Evolutionary conservation across 2,797 vertebrate genomes (phyloP).

Genomic region (Coracias cyanogaster): DNA sequence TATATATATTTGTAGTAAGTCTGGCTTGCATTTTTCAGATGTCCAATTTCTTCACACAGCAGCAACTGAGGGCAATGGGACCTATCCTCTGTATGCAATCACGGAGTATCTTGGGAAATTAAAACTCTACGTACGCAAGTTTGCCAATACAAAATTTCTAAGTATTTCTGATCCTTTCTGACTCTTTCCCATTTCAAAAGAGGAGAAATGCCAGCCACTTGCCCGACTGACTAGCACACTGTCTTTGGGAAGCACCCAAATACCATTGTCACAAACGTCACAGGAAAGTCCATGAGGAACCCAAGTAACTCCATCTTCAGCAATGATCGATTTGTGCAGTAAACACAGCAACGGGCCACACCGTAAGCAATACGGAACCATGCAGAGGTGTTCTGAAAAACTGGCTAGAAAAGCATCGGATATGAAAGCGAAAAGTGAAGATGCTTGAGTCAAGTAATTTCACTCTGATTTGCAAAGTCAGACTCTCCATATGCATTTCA

Average conservation of each 20-base stretch:
- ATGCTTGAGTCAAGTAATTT: neutral
- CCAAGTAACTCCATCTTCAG: neutral
- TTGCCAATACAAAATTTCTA: neutral
- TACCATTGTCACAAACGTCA: neutral
- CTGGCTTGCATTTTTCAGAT: neutral
- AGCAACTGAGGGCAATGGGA: neutral
- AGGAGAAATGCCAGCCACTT: neutral
- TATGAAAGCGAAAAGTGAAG: neutral
- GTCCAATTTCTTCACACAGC: neutral
- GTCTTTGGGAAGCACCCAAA: neutral
- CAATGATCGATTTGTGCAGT: neutral
- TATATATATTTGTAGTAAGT: neutral
- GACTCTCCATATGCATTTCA: neutral
- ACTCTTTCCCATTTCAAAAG: neutral
- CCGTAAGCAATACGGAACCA: neutral
- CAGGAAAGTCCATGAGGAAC: neutral
- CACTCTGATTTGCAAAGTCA: neutral
- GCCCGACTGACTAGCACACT: neutral
- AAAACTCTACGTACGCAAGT: neutral
- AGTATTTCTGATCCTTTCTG: neutral
- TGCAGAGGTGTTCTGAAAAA: neutral
- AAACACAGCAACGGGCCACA: fast-evolving
- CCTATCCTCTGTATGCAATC: neutral
- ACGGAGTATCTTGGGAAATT: neutral
- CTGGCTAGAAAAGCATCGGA: neutral